A percentile compares a stretch with the other conserved stretches of the same genome.
phyloP scores from a whole-genome alignment of 2,888 invertebrate species.

The Emmelina monodactyla region DNA sequence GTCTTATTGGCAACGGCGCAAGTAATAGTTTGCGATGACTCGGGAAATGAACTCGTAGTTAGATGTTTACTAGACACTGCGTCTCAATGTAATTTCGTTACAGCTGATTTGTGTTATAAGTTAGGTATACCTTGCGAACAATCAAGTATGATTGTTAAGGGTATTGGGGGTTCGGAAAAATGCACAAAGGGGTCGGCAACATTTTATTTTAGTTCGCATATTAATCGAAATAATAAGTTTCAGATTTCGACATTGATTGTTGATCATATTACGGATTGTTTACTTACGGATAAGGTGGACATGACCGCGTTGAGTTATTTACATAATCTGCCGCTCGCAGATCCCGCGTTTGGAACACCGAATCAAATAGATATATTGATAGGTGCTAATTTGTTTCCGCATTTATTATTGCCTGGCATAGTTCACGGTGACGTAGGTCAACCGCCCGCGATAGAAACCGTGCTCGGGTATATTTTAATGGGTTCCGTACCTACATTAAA shows the following conservation, averaged over 20 bases:
- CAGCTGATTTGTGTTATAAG: slow-evolving; percentile 6
- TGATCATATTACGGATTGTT: slow-evolving; percentile 10
- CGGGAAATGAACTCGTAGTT: no score
- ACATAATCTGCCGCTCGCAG: slow-evolving; percentile 9
- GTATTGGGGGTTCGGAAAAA: slow-evolving; percentile 11
- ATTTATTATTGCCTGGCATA: slow-evolving; percentile 7
- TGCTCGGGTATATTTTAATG: slow-evolving; percentile 11
- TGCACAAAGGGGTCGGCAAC: slow-evolving; percentile 2
- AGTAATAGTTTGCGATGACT: no score
- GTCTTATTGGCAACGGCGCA: slow-evolving; percentile 8
- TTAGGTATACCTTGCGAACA: slow-evolving; percentile 5
- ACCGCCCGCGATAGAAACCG: slow-evolving; percentile 9
- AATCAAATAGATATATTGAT: slow-evolving; percentile 12
- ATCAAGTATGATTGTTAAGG: slow-evolving; percentile 5
- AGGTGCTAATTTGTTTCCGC: slow-evolving; percentile 12
- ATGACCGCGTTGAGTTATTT: slow-evolving; percentile 4
- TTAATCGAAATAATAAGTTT: slow-evolving; percentile 8
- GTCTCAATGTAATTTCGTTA: slow-evolving; percentile 12
- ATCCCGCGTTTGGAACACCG: slow-evolving; percentile 8
- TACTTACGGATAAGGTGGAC: slow-evolving; percentile 10
- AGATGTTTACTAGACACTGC: slow-evolving; percentile 11
- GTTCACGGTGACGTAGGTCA: background rate
- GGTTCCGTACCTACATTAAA: slow-evolving; percentile 9
- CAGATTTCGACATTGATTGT: slow-evolving; percentile 10
- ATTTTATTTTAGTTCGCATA: slow-evolving; percentile 8